Percentiles rank a stretch among this genome's conserved stretches.
Conservation (phyloP, 2,113 vertebrate genomes). For the Tretioscincus oriximinensis region DNA sequence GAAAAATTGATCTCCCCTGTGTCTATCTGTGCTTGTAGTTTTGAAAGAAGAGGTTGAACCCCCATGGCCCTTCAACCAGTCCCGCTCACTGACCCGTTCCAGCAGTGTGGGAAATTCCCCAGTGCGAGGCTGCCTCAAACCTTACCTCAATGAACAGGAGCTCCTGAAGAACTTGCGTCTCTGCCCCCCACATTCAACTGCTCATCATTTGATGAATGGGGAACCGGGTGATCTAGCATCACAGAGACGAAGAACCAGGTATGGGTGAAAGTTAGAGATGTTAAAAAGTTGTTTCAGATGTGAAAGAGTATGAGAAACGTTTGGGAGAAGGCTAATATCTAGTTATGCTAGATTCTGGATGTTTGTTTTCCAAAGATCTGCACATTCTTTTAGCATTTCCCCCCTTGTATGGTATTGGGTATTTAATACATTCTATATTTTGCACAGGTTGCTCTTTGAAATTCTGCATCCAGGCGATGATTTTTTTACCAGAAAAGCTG, state of each 20-base stretch:
- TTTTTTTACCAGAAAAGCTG: background rate
- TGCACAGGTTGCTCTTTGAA: background rate
- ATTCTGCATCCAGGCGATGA: background rate
- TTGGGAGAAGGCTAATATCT: too few relatives aligned
- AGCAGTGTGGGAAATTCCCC: slow-evolving; percentile 75
- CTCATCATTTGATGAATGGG: slow-evolving; percentile 61
- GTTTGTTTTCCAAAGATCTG: background rate
- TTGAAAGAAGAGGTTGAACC: slow-evolving; percentile 77
- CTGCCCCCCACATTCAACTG: slow-evolving; percentile 63
- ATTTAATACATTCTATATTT: background rate
- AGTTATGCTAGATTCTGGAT: too few relatives aligned
- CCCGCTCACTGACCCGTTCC: slow-evolving; percentile 57
- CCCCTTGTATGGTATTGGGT: background rate
- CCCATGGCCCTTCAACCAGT: slow-evolving; percentile 83
- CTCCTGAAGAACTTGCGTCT: slow-evolving; percentile 65
- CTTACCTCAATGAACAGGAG: slow-evolving; percentile 67
- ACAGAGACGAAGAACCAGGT: slow-evolving; percentile 74
- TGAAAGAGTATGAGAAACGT: background rate
- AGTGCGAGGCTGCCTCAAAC: slow-evolving; percentile 64
- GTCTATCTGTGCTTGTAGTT: slow-evolving; percentile 55
- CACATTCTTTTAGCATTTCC: background rate
- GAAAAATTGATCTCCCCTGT: background rate
- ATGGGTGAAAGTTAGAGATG: background rate
- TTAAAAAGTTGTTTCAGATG: too few relatives aligned
- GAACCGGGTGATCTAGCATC: slow-evolving; percentile 56